phyloP scores from a whole-genome alignment of 2,888 invertebrate species.

The Sinodicranocentrus sp. region DNA sequence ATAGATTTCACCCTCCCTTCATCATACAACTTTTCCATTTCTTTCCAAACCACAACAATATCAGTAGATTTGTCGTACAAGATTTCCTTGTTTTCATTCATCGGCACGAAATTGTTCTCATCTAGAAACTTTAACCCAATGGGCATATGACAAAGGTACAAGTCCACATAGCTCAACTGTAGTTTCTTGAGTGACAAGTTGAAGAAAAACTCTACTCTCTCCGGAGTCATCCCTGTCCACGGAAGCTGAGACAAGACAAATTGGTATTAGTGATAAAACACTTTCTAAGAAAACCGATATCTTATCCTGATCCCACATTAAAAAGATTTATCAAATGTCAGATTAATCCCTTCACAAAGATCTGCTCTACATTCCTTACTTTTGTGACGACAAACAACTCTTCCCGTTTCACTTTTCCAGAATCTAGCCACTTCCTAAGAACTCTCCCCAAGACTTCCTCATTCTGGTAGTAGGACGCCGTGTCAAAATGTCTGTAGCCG shows the following conservation, averaged over 20 bases:
- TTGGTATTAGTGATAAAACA: no score
- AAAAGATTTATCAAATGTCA: no score
- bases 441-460: slow-evolving; percentile 78
- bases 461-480: slow-evolving; percentile 77
- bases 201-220: slow-evolving; percentile 85
- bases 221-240: slow-evolving; percentile 82
- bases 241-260: no score
- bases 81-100: slow-evolving; percentile 55
- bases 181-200: slow-evolving; percentile 84
- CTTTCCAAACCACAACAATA: slow-evolving; percentile 85
- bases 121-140: slow-evolving; percentile 84
- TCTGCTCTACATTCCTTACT: no score
- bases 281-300: no score
- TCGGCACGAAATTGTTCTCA: slow-evolving; percentile 80
- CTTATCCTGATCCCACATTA: no score
- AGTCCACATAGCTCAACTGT: slow-evolving; percentile 88
- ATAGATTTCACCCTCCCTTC: slow-evolving; percentile 87
- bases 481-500: slow-evolving; percentile 78
- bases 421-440: slow-evolving; percentile 75
- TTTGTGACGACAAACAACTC: slow-evolving; percentile 78
- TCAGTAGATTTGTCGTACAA: slow-evolving; percentile 78
- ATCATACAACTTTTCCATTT: slow-evolving; percentile 84
- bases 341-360: no score
- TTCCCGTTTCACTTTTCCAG: slow-evolving; percentile 77
- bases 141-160: slow-evolving; percentile 91